Evolutionary conservation across 37 sponge, comb jelly and placozoan species (phyloP), one percentile per base, ranked within the genome.

Genomic region (Halichondria panicea): DNA sequence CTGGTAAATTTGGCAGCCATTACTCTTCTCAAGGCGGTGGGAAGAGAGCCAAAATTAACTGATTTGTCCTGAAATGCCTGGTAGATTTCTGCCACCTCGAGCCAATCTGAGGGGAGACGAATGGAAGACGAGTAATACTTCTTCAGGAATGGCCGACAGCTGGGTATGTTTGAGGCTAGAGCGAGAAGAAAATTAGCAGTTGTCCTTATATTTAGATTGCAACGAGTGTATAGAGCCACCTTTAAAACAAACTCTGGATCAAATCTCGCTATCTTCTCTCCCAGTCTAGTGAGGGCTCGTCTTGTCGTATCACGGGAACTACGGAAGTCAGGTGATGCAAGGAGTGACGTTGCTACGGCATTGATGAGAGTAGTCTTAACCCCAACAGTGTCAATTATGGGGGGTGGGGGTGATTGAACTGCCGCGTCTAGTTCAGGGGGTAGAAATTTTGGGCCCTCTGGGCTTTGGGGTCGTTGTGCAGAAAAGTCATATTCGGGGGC

Each of bases 61-160:
- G 89, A 63, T 43, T 80, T 82, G 63, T 99, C 99, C 21, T 93
- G 92, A 31, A 99, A 78, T 11, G 92, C 70, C 53, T 88, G 88
- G 65, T 99, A 99, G n/a, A 99, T 72, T 58, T 99, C 99, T 12
- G 99, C 96, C 65, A 99, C 94, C 69, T 99, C 99, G 39, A 99
- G 95, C 99, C 99, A 99, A 74, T 99, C 99, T 15, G 99, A 99
- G 1, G 99, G 99, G 19, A 99, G 96, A 0, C 84, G 75, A 27
- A 99, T 80, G 30, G 76, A 53, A 1, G 86, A 63, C 27, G 74
- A 63, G 82, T 67, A 95, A 74, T 99, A 99, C 76, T 95, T 95
- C 91, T 80, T 90, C 35, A 99, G 73, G 77, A 84, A 90, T 7
- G 93, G 94, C 30, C 99, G 65, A 69, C 96, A 99, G 74, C 40